Conservation (phyloP, 2,888 invertebrate genomes). For the Ephialtes manifestator region DNA sequence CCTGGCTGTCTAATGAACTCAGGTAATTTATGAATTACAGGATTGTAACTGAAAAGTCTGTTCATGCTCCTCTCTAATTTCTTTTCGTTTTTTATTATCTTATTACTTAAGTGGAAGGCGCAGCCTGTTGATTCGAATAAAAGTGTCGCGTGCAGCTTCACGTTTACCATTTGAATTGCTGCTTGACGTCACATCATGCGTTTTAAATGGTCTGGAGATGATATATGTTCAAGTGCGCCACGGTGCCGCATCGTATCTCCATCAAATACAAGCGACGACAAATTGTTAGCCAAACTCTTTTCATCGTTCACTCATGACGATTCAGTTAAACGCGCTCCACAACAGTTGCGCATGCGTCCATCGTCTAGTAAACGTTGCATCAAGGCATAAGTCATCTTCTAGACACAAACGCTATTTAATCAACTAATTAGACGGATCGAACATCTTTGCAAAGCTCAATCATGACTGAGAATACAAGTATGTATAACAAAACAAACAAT, state of each 20-base stretch:
- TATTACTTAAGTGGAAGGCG: neutral
- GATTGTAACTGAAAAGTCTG: neutral
- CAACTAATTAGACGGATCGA: slow-evolving; percentile 11
- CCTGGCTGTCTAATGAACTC: neutral
- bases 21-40: neutral
- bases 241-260: slow-evolving; percentile 1
- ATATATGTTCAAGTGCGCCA: neutral
- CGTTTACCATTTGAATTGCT: neutral
- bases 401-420: neutral
- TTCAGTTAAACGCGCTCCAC: neutral
- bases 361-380: neutral
- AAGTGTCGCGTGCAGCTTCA: neutral
- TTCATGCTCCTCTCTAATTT: neutral
- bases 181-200: neutral
- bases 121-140: slow-evolving; percentile 6
- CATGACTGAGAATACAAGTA: slow-evolving; percentile 42
- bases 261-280: slow-evolving; percentile 42
- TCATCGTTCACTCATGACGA: slow-evolving; percentile 33
- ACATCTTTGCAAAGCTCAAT: neutral
- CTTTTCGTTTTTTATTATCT: neutral
- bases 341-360: neutral
- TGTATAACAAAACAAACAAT: neutral
- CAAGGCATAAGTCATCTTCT: too few species aligned
- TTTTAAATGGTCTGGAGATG: neutral
- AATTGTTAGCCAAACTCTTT: slow-evolving; percentile 45